Evolutionary conservation across 2,797 vertebrate genomes (phyloP).

Genomic region (Sebastes goodei): DNA sequence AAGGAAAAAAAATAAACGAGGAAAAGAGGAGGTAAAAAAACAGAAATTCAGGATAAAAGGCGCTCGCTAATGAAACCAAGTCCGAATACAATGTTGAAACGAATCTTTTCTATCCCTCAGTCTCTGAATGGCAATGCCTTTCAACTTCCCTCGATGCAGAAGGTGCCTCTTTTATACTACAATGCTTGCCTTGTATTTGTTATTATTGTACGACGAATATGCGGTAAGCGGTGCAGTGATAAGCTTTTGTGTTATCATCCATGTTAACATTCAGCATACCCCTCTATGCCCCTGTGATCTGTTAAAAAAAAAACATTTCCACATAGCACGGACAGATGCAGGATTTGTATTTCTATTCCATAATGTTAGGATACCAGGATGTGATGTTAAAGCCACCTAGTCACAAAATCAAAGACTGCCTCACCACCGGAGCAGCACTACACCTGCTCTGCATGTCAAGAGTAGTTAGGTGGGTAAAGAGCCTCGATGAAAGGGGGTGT

Average conservation of each 20-base stretch:
- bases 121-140: background rate
- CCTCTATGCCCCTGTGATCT: background rate
- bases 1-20: background rate
- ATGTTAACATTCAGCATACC: background rate
- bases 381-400: background rate
- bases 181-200: background rate
- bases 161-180: background rate
- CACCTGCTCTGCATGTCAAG: constrained; percentile 43
- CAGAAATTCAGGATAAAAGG: constrained; percentile 20
- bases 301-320: background rate
- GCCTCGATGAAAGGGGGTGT: constrained; percentile 3
- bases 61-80: constrained; percentile 15
- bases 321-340: background rate
- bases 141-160: constrained; percentile 4
- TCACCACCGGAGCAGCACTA: constrained; percentile 4
- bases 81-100: background rate
- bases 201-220: background rate
- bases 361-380: background rate
- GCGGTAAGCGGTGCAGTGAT: background rate
- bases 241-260: constrained; percentile 14
- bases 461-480: constrained; percentile 26
- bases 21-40: background rate
- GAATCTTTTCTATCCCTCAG: background rate
- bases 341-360: background rate
- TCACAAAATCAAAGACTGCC: constrained; percentile 10